A percentile compares a stretch with the other conserved stretches of the same genome.
Conservation (phyloP, 2,113 vertebrate species). For the Nycticryphes semicollaris region DNA sequence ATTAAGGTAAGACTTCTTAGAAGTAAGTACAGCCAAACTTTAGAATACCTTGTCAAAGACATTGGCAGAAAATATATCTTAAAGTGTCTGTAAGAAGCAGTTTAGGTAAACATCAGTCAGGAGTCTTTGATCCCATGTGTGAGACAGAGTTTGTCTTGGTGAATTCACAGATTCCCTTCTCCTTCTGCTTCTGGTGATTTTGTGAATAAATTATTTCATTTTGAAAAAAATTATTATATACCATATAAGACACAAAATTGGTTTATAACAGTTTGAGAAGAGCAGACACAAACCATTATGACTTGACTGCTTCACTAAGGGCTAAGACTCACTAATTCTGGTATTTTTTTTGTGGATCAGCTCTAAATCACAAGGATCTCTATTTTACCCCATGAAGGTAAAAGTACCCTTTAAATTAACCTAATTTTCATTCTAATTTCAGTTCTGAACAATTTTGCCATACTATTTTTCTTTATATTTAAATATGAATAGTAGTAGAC, state of each 20-base stretch:
- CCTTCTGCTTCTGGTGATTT: neutral
- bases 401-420: neutral
- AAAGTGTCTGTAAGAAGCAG: neutral
- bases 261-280: neutral
- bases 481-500: neutral
- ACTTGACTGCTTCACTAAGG: neutral
- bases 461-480: neutral
- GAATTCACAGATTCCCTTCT: neutral
- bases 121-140: neutral
- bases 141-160: neutral
- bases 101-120: neutral
- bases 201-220: neutral
- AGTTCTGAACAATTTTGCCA: neutral
- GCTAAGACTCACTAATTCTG: neutral
- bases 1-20: neutral
- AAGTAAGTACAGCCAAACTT: neutral
- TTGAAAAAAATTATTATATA: neutral
- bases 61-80: neutral
- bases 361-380: neutral
- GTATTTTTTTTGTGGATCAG: neutral
- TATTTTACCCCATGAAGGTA: neutral
- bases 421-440: neutral
- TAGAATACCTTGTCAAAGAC: neutral
- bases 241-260: neutral
- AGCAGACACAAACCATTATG: neutral